phyloP scores from a whole-genome alignment of 2,888 invertebrate genomes.

The Cheiracanthium punctorium region DNA sequence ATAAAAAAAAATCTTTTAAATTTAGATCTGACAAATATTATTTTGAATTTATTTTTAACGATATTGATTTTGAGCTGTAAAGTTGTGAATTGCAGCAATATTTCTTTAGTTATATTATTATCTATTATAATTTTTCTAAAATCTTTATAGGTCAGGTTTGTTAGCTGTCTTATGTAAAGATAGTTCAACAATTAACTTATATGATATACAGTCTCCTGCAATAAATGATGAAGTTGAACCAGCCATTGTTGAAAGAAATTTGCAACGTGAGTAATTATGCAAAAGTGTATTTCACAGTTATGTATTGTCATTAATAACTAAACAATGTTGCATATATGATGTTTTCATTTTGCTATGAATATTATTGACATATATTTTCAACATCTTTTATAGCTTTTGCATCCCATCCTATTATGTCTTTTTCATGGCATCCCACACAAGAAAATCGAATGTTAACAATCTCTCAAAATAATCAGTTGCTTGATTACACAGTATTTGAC shows the following conservation, averaged over 20 bases:
- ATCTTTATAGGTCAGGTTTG: conserved; percentile 81
- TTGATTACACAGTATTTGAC: conserved; percentile 87
- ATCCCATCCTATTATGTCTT: conserved; percentile 79
- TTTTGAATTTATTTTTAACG: too few species aligned
- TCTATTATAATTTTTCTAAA: too few species aligned
- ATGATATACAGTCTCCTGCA: conserved; percentile 85
- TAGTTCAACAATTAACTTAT: conserved; percentile 84
- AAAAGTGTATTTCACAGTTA: too few species aligned
- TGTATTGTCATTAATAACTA: too few species aligned
- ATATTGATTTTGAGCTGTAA: too few species aligned
- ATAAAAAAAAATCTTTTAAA: too few species aligned
- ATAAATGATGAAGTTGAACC: conserved; percentile 85
- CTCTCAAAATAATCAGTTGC: conserved; percentile 81
- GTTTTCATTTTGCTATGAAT: not conserved
- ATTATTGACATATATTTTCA: not conserved
- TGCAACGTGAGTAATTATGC: conserved; percentile 73
- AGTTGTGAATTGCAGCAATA: too few species aligned
- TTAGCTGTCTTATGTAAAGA: conserved; percentile 89
- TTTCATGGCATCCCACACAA: conserved; percentile 91
- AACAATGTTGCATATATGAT: too few species aligned
- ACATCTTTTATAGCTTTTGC: conserved; percentile 38
- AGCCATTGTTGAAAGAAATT: conserved; percentile 83
- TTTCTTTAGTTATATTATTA: too few species aligned
- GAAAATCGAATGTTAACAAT: conserved; percentile 86
- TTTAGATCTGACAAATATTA: too few species aligned